phyloP scores from a whole-genome alignment of 2,113 vertebrate genomes.

The Lichenostomus cassidix region DNA sequence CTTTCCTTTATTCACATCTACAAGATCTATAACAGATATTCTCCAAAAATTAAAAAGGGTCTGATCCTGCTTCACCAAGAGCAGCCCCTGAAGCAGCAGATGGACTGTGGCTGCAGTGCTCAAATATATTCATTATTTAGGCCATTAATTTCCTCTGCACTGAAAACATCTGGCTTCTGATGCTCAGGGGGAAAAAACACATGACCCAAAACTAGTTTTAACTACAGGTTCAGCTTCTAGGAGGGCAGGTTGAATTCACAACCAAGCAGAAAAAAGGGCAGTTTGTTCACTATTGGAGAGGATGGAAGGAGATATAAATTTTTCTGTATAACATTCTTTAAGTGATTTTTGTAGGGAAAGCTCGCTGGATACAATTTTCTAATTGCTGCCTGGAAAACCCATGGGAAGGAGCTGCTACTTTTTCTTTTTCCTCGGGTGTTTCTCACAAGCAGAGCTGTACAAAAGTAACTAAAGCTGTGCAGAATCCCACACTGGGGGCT shows the following conservation, averaged over 20 bases:
- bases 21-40: constrained; percentile 1
- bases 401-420: neutral
- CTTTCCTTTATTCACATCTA: constrained; percentile 34
- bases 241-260: constrained; percentile 44
- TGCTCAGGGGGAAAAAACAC: constrained; percentile 55
- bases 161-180: constrained; percentile 68
- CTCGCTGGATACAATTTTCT: neutral
- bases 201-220: constrained; percentile 44
- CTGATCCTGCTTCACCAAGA: neutral
- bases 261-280: neutral
- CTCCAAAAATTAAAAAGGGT: neutral
- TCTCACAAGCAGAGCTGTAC: neutral
- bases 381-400: neutral
- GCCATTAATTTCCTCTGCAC: constrained; percentile 67
- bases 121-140: constrained; percentile 71
- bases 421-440: neutral
- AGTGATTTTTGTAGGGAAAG: neutral
- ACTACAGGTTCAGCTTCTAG: constrained; percentile 53
- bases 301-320: accelerated
- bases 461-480: neutral
- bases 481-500: neutral
- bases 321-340: neutral
- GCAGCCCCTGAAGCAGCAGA: constrained; percentile 45
- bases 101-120: constrained; percentile 44
- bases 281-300: neutral